Base-by-base conservation (phyloP, 2,888 invertebrate genomes). In the Drosophila monieri region DNA sequence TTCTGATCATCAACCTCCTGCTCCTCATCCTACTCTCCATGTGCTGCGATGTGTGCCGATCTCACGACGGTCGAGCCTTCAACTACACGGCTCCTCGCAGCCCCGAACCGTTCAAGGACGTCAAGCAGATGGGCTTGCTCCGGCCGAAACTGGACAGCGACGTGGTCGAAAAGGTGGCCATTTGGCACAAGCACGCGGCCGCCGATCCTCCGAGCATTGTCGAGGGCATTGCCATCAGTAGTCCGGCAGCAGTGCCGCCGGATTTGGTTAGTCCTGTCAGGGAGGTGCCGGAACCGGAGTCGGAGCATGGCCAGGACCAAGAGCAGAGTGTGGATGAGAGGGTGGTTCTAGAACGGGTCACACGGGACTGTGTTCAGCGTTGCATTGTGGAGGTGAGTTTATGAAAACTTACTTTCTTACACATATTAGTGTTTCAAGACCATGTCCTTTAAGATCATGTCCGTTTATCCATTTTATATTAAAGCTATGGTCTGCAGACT, bases 31-130 rank as follows among this genome's bases (percentile, higher is more conserved):
- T 88, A 25, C 74, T 87, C 18, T 76, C 79, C 30, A 74, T 89
- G 30, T 86, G 78, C 73, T 89, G 89, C 56, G 76, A 78, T 53
- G 78, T 85, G 32, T 89, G 88, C 58, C 84, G 81, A 14, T 80
- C 85, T 0, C 76, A 83, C 30, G 76, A 58, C n/a, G 48, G 55
- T 2, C 48, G 15, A 0, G 30, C 48, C n/a, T n/a, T 47, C 30
- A 54, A 71, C 27, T 56, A 53, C 37, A 25, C 73, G 1, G 44
- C 21, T 6, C 55, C 43, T 15, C 14, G 43, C 9, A 39, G 44
- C 5, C 52, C 65, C 0, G 65, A 65, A n/a, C 60, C 60, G 1
- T 9, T 53, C 27, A 46, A 51, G 35, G 60, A 60, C 44, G 6
- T 43, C 43, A 43, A 43, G 21, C 54, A 51, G n/a, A 18, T 60